Evolutionary conservation across 1,140 invertebrate species (phyloP), one percentile per base, ranked within the genome.

Genomic region (Drosophila azteca): DNA sequence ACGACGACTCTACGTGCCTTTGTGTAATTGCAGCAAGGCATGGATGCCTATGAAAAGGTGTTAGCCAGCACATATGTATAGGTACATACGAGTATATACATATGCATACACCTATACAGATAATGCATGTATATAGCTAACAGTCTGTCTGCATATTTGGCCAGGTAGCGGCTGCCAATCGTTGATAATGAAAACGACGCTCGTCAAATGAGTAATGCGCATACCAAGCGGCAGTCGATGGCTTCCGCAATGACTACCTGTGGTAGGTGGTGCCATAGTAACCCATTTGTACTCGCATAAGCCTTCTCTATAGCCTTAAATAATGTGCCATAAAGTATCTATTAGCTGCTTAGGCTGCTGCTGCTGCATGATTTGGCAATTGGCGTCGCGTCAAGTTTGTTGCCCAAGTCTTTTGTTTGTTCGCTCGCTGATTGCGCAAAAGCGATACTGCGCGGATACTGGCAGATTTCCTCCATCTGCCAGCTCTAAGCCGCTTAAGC

Each of bases 381-480:
- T 87, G 83, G 74, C 78, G 62, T 73, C 82, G 70, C 79, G 74
- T 79, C 82, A 75, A 82, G 82, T 79, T 87, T 78, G 82, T 87
- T 87, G 83, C 82, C 75, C 66, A 87, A 87, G 82, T 87, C 82
- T 87, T 87, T 88, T 88, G 78, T 85, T 67, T 87, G 51, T 11
- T 11, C 35, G 11, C 26, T 45, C 39, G 65, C 64, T 35, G 67
- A 70, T 75, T 81, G 81, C 74, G 81, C 78, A 85, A 87, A 85
- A 58, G 41, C 59, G 52, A 70, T 69, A 52, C 44, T 69, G 64
- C 44, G 66, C 50, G 64, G 55, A 44, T 43, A 64, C 54, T 71
- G 39, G 31, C 9, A 44, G 44, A 58, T 48, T 72, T 55, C 45
- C 52, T 51, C 29, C 22, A 22, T 15, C 49, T 46, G 31, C 24